phyloP scores from a whole-genome alignment of 2,797 vertebrate genomes.

The Ceryle rudis region DNA sequence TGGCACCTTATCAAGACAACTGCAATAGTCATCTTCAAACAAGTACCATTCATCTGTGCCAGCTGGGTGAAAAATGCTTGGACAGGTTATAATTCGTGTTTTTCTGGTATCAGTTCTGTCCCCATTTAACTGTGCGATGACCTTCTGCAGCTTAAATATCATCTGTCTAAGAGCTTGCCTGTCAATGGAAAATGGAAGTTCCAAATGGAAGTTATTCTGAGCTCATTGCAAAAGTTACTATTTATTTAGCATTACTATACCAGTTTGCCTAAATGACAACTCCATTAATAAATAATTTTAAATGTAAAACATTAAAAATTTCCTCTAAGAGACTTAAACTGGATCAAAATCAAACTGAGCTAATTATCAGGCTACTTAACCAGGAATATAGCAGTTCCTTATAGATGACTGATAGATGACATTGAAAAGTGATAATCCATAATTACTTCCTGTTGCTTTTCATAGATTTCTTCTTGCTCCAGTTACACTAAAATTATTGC shows the following conservation, averaged over 20 bases:
- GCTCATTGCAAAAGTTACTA: background rate
- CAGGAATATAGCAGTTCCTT: background rate
- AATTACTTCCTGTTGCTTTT: background rate
- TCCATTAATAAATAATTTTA: background rate
- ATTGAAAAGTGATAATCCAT: background rate
- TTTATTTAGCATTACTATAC: background rate
- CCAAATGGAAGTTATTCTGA: background rate
- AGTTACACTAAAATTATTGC: background rate
- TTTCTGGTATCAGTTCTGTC: background rate
- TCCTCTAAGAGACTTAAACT: background rate
- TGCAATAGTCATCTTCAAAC: rapidly evolving
- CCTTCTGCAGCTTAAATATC: background rate
- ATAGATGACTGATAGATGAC: background rate
- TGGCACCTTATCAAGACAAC: background rate
- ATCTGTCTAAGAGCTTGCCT: background rate
- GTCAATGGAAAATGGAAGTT: background rate
- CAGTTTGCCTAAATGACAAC: background rate
- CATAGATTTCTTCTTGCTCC: background rate
- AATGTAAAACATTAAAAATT: background rate
- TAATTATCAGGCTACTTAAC: background rate
- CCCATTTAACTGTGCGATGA: background rate
- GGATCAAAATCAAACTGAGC: background rate
- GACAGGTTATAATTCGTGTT: too few relatives aligned
- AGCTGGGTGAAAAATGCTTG: background rate
- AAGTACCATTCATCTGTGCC: rapidly evolving